Conservation (phyloP, 2,113 vertebrate species). For the Passer montanus region DNA sequence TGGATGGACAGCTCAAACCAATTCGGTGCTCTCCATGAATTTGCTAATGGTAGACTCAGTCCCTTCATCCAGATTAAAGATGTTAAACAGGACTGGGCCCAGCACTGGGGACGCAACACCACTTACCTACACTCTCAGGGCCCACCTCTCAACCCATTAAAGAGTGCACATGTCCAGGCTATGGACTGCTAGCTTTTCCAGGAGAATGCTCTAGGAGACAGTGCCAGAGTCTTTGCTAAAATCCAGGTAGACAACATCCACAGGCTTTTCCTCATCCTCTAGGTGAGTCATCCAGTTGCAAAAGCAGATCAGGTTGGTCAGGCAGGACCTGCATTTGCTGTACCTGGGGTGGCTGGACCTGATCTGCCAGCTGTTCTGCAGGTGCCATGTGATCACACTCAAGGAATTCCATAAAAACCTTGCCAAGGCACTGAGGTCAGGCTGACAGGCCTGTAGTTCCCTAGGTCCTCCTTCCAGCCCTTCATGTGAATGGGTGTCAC, state of each 20-base stretch:
- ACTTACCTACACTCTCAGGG: neutral
- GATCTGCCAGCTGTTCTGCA: too few species aligned
- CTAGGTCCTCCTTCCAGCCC: neutral
- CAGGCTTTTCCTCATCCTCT: neutral
- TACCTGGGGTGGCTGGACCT: too few species aligned
- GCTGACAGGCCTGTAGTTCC: neutral
- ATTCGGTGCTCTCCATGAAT: neutral
- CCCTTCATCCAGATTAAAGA: neutral
- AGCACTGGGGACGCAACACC: neutral
- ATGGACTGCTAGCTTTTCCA: neutral
- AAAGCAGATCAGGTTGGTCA: neutral
- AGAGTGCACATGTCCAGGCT: neutral
- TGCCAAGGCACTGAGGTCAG: neutral
- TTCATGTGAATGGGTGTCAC: too few species aligned
- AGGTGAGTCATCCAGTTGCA: accelerated
- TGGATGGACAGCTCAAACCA: neutral
- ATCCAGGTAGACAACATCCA: too few species aligned
- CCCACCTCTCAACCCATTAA: neutral
- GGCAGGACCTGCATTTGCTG: neutral
- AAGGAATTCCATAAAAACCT: too few species aligned
- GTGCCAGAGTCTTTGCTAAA: neutral
- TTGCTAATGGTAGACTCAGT: neutral
- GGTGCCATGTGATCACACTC: neutral
- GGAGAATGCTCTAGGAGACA: neutral
- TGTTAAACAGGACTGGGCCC: neutral